Conservation (phyloP, 2,888 invertebrate genomes). For the Prionchulus punctatus region DNA sequence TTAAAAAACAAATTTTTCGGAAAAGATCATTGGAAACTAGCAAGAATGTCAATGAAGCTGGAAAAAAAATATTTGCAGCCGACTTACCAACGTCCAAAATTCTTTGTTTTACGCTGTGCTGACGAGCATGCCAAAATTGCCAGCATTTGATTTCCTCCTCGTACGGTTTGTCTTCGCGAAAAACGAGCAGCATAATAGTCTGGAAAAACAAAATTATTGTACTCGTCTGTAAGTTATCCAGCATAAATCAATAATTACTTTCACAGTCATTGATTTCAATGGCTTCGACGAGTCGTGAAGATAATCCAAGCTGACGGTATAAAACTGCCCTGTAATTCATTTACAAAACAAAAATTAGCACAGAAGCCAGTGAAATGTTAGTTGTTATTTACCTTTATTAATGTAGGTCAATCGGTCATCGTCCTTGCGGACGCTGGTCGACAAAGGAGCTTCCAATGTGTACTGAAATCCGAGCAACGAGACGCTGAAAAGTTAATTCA, state of each 20-base stretch:
- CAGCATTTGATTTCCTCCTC: slow-evolving; percentile 95
- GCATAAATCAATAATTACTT: slow-evolving; percentile 51
- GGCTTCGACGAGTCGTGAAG: slow-evolving; percentile 78
- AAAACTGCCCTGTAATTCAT: slow-evolving; percentile 21
- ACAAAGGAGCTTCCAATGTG: slow-evolving; percentile 90
- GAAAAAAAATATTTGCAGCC: no score
- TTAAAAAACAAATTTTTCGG: no score
- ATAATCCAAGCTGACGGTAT: slow-evolving; percentile 78
- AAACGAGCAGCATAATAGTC: slow-evolving; percentile 96
- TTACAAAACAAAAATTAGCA: slow-evolving; percentile 16
- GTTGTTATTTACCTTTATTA: slow-evolving; percentile 54
- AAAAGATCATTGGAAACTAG: no score
- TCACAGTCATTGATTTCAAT: slow-evolving; percentile 82
- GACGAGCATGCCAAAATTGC: slow-evolving; percentile 99
- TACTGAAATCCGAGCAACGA: slow-evolving; percentile 90
- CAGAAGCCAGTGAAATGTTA: neutral
- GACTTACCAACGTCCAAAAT: slow-evolving; percentile 88
- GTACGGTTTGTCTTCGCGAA: slow-evolving; percentile 91
- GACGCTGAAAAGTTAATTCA: neutral
- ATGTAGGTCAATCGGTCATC: slow-evolving; percentile 98
- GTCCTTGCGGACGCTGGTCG: slow-evolving; percentile 87
- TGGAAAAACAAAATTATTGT: slow-evolving; percentile 45
- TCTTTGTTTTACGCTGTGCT: slow-evolving; percentile 93
- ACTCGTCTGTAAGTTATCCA: no score
- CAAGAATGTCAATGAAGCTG: no score